Base-by-base conservation (phyloP, 2,797 vertebrate species). In the Gymnoscopelus braueri region DNA sequence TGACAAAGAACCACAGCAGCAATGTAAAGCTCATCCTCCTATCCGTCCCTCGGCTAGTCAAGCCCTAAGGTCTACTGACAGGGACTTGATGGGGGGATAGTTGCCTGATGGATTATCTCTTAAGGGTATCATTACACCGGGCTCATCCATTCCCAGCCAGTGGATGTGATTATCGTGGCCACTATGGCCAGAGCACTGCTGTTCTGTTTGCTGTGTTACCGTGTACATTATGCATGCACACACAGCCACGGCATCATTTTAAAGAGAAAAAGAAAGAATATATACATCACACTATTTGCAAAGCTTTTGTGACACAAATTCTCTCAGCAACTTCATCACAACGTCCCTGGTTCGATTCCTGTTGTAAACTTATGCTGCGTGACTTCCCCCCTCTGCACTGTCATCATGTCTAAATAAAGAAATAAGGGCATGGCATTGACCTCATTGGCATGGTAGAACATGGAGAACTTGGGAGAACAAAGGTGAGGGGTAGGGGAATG, bases 111-210 rank as follows among this genome's bases (percentile, higher is more conserved):
- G 48, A 78, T 64, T 66, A 65, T 65, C 63, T 62, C 23, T 67
- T 70, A 23, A 29, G 14, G 75, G 23, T 53, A 63, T 61, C 50
- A 65, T 57, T 71, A 65, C 19, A 29, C 61, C 48, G 49, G 19
- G 35, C 62, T 72, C 52, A 77, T 53, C 51, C 15, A 64, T 61
- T 69, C 23, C 72, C 2, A 72, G 49, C 64, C 60, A 60, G 9
- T 50, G 24, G 13, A 65, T 53, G 0, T 12, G 52, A 73, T 74
- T 76, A 69, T 56, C 52, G 50, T 62, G 49, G 70, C 32, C 24
- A 70, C 54, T 15, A 55, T 44, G 62, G 65, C 62, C 19, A 24
- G 19, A 63, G 65, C 50, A 60, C 6, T 48, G 47, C 8, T 54
- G 4, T 19, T 61, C 63, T 62, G 3, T 69, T n/a, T 51, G 4